A percentile compares a stretch with the other conserved stretches of the same genome.
Evolutionary conservation across 1,140 invertebrate genomes (phyloP).

Genomic region (Solenopsis invicta): DNA sequence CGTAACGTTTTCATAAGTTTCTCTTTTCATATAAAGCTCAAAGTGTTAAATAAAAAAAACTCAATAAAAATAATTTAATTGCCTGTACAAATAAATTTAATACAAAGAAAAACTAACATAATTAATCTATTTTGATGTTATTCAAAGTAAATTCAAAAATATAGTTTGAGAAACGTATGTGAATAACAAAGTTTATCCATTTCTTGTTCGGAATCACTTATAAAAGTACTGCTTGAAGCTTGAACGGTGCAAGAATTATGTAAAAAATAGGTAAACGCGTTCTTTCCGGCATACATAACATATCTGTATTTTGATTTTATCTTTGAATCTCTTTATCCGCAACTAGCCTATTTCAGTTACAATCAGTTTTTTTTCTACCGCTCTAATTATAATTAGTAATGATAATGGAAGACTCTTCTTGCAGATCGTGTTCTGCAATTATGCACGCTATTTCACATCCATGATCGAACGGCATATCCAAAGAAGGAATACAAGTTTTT

Average conservation of each 20-base stretch:
- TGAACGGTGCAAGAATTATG: background rate
- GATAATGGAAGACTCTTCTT: background rate
- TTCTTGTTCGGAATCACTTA: background rate
- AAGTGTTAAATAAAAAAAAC: background rate
- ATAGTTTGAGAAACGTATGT: background rate
- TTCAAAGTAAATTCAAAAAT: background rate
- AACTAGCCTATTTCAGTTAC: background rate
- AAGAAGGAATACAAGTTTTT: slow-evolving; percentile 10
- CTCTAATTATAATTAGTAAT: background rate
- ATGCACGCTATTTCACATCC: background rate
- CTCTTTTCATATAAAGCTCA: slow-evolving; percentile 17
- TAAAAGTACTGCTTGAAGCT: background rate
- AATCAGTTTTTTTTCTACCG: slow-evolving; percentile 21
- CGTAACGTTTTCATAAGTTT: background rate
- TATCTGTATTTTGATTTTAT: slow-evolving; percentile 29
- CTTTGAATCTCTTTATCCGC: slow-evolving; percentile 8
- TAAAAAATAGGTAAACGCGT: slow-evolving; percentile 1
- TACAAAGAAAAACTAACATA: background rate
- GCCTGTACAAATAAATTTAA: background rate
- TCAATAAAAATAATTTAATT: background rate
- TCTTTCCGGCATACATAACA: background rate
- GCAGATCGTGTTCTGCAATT: slow-evolving; percentile 22
- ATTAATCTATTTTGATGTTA: slow-evolving; percentile 19
- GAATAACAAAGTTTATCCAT: background rate
- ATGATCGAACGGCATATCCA: slow-evolving; percentile 6